Percentiles rank a stretch among this genome's conserved stretches.
These are phyloP conservation scores for Balearica regulorum DNA, from an alignment of 2,797 vertebrate genomes.

Conservation along the genomic window DNA sequence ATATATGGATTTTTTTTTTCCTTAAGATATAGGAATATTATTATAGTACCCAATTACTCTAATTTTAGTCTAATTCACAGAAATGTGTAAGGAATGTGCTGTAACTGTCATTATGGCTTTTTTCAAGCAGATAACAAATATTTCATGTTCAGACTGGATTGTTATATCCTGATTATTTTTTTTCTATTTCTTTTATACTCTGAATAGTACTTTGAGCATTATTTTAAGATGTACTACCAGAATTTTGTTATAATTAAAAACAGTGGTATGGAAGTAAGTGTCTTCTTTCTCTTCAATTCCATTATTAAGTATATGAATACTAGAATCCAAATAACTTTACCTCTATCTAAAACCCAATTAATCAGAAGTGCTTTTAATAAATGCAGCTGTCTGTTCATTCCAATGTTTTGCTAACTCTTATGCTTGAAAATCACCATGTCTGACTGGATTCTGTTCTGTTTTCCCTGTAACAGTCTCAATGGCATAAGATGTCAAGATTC, in stretches of 20 bases:
- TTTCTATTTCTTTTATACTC: background rate
- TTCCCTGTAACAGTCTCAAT: background rate
- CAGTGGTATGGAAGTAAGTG: background rate
- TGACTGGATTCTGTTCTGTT: background rate
- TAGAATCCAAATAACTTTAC: background rate
- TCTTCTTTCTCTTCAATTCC: background rate
- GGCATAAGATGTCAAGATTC: background rate
- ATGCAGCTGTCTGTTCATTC: background rate
- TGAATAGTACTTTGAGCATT: background rate
- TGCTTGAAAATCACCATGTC: background rate
- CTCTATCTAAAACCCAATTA: background rate
- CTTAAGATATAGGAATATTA: background rate
- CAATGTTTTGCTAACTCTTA: background rate
- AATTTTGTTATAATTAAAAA: background rate
- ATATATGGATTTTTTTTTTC: background rate
- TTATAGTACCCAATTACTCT: background rate
- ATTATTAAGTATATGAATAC: background rate
- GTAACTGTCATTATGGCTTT: background rate
- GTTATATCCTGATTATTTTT: background rate
- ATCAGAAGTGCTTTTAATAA: background rate
- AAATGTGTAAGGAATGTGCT: background rate
- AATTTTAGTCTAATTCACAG: background rate
- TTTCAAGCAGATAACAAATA: background rate
- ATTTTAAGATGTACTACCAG: background rate
- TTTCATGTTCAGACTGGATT: background rate